These are phyloP conservation scores for Cosmia pyralina DNA, from an alignment of 2,888 invertebrate genomes.

Conservation along the genomic window DNA sequence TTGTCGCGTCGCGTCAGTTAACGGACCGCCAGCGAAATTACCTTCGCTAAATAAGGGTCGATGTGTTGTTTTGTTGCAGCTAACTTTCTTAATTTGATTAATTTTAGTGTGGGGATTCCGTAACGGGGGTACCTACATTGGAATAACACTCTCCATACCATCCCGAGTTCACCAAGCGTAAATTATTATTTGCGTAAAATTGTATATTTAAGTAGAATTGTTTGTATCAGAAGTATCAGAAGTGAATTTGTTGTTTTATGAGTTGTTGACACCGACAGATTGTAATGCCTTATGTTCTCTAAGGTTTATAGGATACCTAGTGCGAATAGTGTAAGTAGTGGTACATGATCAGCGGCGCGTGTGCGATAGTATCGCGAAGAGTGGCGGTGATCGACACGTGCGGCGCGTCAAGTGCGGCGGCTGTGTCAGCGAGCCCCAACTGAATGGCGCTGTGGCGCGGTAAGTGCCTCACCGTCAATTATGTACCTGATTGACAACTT, in stretches of 20 bases:
- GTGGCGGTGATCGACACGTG: conserved; percentile 88
- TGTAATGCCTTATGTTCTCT: background rate
- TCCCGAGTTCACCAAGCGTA: conserved; percentile 48
- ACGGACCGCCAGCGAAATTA: conserved; percentile 79
- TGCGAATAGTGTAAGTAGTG: conserved; percentile 34
- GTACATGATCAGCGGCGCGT: conserved; percentile 56
- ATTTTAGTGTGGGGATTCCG: conserved; percentile 75
- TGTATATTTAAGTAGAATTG: conserved; percentile 45
- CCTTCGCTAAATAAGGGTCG: conserved; percentile 80
- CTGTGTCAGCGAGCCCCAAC: conserved; percentile 79
- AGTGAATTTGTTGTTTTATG: conserved; percentile 7
- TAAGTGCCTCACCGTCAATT: conserved; percentile 82
- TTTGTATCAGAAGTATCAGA: conserved; percentile 12
- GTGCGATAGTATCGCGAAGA: conserved; percentile 82
- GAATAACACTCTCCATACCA: conserved; percentile 66
- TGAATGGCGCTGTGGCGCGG: conserved; percentile 74
- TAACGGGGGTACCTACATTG: conserved; percentile 58
- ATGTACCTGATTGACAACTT: conserved; percentile 83
- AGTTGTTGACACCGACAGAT: background rate
- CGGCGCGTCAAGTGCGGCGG: conserved; percentile 82
- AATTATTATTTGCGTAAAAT: conserved; percentile 51
- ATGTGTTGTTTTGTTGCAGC: conserved; percentile 78
- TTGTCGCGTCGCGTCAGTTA: conserved; percentile 81
- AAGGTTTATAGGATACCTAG: conserved; percentile 6
- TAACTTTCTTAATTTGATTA: conserved; percentile 84